phyloP scores from a whole-genome alignment of 2,888 invertebrate species.

The Eulithis prunata region DNA sequence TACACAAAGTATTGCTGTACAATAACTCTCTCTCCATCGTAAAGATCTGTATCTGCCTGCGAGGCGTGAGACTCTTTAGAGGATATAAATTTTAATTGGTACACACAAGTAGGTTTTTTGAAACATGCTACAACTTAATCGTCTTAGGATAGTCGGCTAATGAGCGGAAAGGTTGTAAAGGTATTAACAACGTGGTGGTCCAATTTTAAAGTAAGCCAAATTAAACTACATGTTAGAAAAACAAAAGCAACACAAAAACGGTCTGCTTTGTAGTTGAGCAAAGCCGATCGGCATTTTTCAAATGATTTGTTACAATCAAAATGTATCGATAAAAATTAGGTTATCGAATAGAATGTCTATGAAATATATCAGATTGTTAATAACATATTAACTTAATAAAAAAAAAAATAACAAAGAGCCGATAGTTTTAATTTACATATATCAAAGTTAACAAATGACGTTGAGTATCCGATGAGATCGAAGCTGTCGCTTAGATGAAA shows the following conservation, averaged over 20 bases:
- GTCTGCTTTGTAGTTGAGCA: constrained; percentile 42
- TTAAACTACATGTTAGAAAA: constrained; percentile 30
- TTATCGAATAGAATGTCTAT: constrained; percentile 47
- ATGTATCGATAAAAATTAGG: constrained; percentile 39
- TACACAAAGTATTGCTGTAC: constrained; percentile 61
- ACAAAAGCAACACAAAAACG: constrained; percentile 35
- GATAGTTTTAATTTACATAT: constrained; percentile 54
- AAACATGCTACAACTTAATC: constrained; percentile 79
- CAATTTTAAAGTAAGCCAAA: constrained; percentile 32
- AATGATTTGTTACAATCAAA: constrained; percentile 43
- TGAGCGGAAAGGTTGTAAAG: constrained; percentile 79
- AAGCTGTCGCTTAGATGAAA: constrained; percentile 76
- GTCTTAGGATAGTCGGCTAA: constrained; percentile 74
- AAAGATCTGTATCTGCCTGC: constrained; percentile 67
- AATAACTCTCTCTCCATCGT: constrained; percentile 63
- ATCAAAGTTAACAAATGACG: constrained; percentile 68
- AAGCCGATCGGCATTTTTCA: constrained; percentile 50
- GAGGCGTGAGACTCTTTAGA: constrained; percentile 70
- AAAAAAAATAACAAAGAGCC: constrained; percentile 46
- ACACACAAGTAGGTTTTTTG: constrained; percentile 68
- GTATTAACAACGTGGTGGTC: constrained; percentile 74
- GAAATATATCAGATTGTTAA: constrained; percentile 51
- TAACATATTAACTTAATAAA: constrained; percentile 49
- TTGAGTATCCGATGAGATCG: constrained; percentile 68
- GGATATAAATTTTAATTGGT: constrained; percentile 76